Percentiles rank a stretch among this genome's conserved stretches.
phyloP scores from a whole-genome alignment of 1,140 invertebrate species.

The Aphelenchoides besseyi region DNA sequence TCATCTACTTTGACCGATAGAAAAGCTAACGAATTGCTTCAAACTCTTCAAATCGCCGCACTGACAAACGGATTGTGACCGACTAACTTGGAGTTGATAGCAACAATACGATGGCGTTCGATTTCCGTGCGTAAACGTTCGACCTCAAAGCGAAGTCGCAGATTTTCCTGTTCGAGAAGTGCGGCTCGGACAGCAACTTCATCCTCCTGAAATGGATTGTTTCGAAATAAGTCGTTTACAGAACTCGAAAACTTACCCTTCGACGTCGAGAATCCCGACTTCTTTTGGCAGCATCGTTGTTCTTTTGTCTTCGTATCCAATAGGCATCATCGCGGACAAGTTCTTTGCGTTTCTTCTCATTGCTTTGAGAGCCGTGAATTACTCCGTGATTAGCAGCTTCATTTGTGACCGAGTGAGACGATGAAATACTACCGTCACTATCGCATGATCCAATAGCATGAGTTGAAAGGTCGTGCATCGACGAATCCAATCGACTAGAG shows the following conservation, averaged over 20 bases:
- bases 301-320: conserved; percentile 80
- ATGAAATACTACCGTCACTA: conserved; percentile 30
- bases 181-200: conserved; percentile 82
- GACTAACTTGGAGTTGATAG: conserved; percentile 29
- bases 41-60: too few species aligned
- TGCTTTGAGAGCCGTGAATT: not conserved
- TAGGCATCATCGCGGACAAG: conserved; percentile 75
- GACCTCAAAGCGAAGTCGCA: conserved; percentile 70
- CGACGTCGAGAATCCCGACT: conserved; percentile 81
- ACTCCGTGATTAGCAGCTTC: not conserved
- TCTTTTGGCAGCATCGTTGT: conserved; percentile 90
- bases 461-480: not conserved
- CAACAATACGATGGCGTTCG: conserved; percentile 58
- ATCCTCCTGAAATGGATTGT: conserved; percentile 69
- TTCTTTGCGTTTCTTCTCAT: conserved; percentile 30
- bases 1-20: too few species aligned
- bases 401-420: conserved; percentile 22
- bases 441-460: conserved; percentile 8
- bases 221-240: not conserved
- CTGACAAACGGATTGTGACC: conserved; percentile 12
- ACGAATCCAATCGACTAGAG: not conserved
- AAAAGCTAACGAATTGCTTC: too few species aligned
- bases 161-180: conserved; percentile 78
- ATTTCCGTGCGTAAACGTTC: conserved; percentile 70
- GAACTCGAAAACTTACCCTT: conserved; percentile 65